Conservation (phyloP, 2,797 vertebrate genomes). For the Acanthornis magna region DNA sequence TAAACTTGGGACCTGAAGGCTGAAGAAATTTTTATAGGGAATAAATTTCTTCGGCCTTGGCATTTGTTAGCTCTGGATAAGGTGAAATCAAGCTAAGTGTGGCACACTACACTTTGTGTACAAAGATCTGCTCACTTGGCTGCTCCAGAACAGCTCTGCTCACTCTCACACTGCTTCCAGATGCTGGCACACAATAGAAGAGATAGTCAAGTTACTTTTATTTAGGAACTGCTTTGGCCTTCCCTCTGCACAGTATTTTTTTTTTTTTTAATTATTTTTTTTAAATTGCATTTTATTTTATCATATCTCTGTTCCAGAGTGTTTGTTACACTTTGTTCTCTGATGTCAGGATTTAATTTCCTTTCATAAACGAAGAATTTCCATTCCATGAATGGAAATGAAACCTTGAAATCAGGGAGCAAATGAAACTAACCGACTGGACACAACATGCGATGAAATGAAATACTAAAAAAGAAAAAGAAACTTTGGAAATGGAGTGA, state of each 20-base stretch:
- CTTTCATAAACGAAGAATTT: too few species aligned
- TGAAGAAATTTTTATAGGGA: conserved; percentile 1
- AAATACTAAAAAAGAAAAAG: not conserved
- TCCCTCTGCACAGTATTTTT: not conserved
- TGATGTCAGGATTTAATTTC: too few species aligned
- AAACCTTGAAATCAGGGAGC: not conserved
- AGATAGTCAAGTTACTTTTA: not conserved
- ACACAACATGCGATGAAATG: not conserved
- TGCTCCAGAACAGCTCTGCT: not conserved
- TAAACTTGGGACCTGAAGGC: not conserved
- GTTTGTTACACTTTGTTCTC: too few species aligned
- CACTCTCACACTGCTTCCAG: not conserved
- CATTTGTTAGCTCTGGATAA: not conserved
- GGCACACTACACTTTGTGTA: not conserved
- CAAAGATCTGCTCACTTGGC: not conserved
- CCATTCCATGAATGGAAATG: too few species aligned
- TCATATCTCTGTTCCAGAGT: too few species aligned
- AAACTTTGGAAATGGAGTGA: not conserved
- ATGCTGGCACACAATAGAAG: not conserved
- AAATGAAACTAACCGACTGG: accelerated
- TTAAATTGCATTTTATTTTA: too few species aligned
- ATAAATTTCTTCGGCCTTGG: not conserved
- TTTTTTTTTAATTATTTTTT: too few species aligned
- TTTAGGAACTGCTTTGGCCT: not conserved
- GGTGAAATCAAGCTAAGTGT: not conserved